These are phyloP conservation scores for Sminthurides bifidus DNA, from an alignment of 1,140 invertebrate species.

Conservation along the genomic window DNA sequence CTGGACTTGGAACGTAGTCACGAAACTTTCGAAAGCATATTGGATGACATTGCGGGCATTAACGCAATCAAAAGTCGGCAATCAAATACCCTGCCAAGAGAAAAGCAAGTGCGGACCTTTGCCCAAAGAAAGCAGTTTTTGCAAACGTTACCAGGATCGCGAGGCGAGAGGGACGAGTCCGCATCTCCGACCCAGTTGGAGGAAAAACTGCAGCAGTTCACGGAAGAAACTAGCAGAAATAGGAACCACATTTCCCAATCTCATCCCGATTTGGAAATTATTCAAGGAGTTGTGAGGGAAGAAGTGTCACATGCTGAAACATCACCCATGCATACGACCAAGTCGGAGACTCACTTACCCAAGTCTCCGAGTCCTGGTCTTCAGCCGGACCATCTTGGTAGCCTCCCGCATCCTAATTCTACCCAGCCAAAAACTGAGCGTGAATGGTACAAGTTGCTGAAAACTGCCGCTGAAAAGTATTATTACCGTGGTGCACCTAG, in stretches of 20 bases:
- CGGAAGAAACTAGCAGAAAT: constrained; percentile 19
- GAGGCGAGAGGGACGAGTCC: not conserved
- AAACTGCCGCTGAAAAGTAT: constrained; percentile 30
- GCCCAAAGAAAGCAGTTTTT: constrained; percentile 28
- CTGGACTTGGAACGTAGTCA: constrained; percentile 3
- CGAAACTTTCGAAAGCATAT: constrained; percentile 29
- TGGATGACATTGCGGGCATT: constrained; percentile 31
- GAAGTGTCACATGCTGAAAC: not conserved
- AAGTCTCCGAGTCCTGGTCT: not conserved
- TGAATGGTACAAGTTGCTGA: constrained; percentile 30
- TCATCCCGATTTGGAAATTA: constrained; percentile 30
- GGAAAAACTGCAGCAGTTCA: constrained; percentile 26
- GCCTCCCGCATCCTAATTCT: not conserved
- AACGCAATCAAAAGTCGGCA: constrained; percentile 25
- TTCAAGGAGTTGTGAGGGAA: constrained; percentile 18
- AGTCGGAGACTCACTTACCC: not conserved
- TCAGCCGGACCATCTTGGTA: not conserved
- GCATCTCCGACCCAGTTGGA: constrained; percentile 16
- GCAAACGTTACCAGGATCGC: not conserved
- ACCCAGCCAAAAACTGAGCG: constrained; percentile 22
- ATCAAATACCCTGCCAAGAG: not conserved
- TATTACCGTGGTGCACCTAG: constrained; percentile 15
- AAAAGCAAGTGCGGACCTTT: constrained; percentile 15
- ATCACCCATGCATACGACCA: not conserved
- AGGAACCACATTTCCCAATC: constrained; percentile 26